Base-by-base conservation (phyloP, 2,113 vertebrate species). In the Oceanites oceanicus region DNA sequence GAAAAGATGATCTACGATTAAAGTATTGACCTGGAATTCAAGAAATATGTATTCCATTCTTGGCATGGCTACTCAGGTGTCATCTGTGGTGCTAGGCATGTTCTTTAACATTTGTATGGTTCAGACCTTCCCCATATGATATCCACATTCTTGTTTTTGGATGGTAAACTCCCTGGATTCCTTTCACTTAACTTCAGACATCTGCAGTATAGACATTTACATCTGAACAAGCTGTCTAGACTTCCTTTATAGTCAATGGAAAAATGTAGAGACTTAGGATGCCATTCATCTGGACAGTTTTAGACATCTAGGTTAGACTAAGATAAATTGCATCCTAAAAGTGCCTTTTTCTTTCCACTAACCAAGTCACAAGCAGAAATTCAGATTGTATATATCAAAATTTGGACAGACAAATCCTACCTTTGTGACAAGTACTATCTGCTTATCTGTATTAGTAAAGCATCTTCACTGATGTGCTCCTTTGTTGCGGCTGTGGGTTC, bases 171-270 rank as follows among this genome's bases (percentile, higher is more conserved):
- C 80, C 61, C 27, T 92, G 40, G 58, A 87, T 96, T 95, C 93
- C 61, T 94, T 95, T 95, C 61, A 81, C 11, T 88, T 94, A 18
- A 65, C 58, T 94, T 94, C 84, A 96, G 52, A 89, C 73, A 87
- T 91, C 74, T 94, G 87, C 70, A 94, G 47, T 67, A 56, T 92
- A 92, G 89, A 78, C 36, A 73, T 88, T 93, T 83, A 88, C 82
- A 91, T 92, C 79, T 65, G 70, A 94, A 91, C 84, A 96, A 92
- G 44, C 61, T 96, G 84, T 68, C 91, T 95, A 90, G 73, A 92
- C 52, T 85, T 94, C 89, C 84, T 87, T 94, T 85, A 75, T 44
- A 92, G 73, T 75, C 52, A 81, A 34, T 1, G 6, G 77, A 94
- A 96, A 91, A 88, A 94, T 63, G 34, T 89, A 80, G 59, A 83